These are phyloP conservation scores for Hippocampus mohnikei DNA, from an alignment of 2,113 vertebrate genomes.

Conservation along the genomic window DNA sequence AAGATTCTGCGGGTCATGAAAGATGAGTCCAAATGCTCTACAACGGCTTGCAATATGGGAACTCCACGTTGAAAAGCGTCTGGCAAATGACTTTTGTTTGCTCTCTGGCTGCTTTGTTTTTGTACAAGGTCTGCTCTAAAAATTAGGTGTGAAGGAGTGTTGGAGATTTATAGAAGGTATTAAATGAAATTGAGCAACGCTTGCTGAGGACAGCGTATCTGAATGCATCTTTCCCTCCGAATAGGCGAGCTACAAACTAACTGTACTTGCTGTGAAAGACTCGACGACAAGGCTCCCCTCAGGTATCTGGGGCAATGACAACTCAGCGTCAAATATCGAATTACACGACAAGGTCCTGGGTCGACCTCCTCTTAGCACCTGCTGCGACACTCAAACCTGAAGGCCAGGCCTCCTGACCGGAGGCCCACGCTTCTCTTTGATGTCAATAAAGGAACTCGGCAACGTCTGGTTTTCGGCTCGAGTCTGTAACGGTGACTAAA, in stretches of 20 bases:
- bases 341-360: conserved; percentile 29
- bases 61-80: no score
- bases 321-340: conserved; percentile 27
- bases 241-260: background rate
- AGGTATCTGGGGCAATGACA: conserved; percentile 24
- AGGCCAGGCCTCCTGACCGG: conserved; percentile 11
- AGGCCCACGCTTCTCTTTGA: background rate
- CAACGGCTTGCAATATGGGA: no score
- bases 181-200: conserved; percentile 9
- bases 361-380: conserved; percentile 42
- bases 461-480: no score
- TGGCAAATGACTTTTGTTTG: no score
- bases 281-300: conserved; percentile 6
- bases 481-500: background rate
- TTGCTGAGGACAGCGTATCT: background rate
- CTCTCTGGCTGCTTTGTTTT: no score
- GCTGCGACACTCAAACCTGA: conserved; percentile 33
- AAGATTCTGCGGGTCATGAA: no score
- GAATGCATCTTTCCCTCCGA: background rate
- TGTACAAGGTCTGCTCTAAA: no score
- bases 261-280: background rate
- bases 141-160: no score
- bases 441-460: background rate
- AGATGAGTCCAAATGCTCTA: no score
- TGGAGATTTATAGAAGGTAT: no score